A percentile compares a stretch with the other conserved stretches of the same genome.
Evolutionary conservation across 2,888 invertebrate genomes (phyloP).

Genomic region (Cheilosia vulpina): DNA sequence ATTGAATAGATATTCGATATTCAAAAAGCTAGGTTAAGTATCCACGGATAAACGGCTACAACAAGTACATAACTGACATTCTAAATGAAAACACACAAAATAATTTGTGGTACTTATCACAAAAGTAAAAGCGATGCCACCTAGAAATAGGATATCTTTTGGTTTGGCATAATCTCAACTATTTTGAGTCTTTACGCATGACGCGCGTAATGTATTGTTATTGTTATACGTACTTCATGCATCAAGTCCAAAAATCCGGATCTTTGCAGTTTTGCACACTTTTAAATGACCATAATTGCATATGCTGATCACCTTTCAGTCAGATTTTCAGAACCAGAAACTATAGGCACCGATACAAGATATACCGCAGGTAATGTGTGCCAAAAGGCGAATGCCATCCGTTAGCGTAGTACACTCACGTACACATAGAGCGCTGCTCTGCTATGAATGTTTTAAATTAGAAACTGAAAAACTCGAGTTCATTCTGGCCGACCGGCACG

Average conservation of each 20-base stretch:
- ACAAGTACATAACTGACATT: no score
- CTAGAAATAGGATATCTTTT: conserved; percentile 28
- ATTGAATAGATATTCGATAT: no score
- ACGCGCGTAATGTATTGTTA: neutral
- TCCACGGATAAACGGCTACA: no score
- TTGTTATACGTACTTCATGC: conserved; percentile 15
- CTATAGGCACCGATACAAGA: conserved; percentile 7
- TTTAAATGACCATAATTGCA: conserved; percentile 42
- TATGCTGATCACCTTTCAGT: conserved; percentile 45
- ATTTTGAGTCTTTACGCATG: conserved; percentile 19
- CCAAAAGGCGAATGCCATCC: conserved; percentile 38
- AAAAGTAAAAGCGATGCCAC: neutral
- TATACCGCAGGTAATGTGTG: conserved; percentile 35
- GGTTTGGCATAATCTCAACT: conserved; percentile 24
- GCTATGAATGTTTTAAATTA: conserved; percentile 35
- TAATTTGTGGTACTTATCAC: neutral
- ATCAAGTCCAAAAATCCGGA: conserved; percentile 18
- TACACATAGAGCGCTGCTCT: neutral
- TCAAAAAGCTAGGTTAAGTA: no score
- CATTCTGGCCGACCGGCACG: conserved; percentile 12
- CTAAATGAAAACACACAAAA: no score
- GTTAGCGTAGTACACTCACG: conserved; percentile 3
- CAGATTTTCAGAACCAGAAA: conserved; percentile 18
- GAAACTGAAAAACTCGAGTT: conserved; percentile 38
- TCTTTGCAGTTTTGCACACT: neutral